Conservation (phyloP, 2,113 vertebrate genomes). For the Peucedramus taeniatus region DNA sequence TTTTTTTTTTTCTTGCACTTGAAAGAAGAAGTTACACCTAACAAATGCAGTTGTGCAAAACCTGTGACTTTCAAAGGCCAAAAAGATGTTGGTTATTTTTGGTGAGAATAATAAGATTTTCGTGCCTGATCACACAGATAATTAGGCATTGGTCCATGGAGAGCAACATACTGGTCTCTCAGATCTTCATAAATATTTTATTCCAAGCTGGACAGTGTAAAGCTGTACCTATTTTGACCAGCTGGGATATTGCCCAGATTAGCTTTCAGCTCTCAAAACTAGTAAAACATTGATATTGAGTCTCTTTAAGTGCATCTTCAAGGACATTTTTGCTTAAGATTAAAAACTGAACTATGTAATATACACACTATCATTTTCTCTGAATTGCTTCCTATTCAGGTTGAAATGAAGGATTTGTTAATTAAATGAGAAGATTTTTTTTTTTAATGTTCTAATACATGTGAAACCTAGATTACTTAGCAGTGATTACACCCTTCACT, state of each 20-base stretch:
- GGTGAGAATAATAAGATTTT: neutral
- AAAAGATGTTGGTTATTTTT: neutral
- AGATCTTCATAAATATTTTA: neutral
- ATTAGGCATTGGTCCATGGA: neutral
- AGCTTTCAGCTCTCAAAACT: neutral
- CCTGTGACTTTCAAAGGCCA: neutral
- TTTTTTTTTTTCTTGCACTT: neutral
- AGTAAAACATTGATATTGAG: neutral
- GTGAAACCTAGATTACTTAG: neutral
- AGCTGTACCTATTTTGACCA: neutral
- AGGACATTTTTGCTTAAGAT: neutral
- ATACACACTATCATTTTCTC: neutral
- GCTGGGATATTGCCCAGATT: neutral
- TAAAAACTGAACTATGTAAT: neutral
- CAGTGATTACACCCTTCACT: neutral
- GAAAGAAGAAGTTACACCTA: neutral
- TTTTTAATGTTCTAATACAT: neutral
- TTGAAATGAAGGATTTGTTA: neutral
- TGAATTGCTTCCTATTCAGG: neutral
- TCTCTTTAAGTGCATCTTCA: neutral
- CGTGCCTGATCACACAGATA: neutral
- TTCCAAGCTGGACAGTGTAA: neutral
- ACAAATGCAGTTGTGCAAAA: neutral
- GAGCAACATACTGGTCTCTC: neutral
- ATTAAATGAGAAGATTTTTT: neutral